These are phyloP conservation scores for Eulemur macaco DNA, from an alignment of 2,113 vertebrate genomes.

Conservation along the genomic window DNA sequence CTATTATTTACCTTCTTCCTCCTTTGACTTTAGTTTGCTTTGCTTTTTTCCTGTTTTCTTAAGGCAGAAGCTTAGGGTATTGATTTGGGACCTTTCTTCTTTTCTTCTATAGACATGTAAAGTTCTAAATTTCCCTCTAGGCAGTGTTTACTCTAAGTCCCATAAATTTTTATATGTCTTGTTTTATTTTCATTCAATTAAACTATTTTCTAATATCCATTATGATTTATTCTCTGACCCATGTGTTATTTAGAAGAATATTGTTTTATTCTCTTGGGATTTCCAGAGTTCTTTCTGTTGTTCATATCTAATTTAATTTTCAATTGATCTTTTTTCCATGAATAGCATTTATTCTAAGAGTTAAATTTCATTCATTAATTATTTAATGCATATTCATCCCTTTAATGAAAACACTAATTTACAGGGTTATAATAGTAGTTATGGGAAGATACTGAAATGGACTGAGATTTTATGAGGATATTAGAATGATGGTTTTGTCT, in stretches of 20 bases:
- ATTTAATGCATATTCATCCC: neutral
- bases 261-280: neutral
- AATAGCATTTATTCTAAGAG: constrained; percentile 11
- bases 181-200: neutral
- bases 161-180: neutral
- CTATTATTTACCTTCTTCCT: neutral
- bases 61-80: neutral
- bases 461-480: neutral
- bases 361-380: constrained; percentile 44
- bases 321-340: neutral
- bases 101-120: neutral
- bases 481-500: constrained; percentile 17
- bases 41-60: neutral
- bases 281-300: constrained; percentile 5
- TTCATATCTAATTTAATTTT: constrained; percentile 36
- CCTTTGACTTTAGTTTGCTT: neutral
- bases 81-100: neutral
- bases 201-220: constrained; percentile 18
- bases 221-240: neutral
- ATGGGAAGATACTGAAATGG: neutral
- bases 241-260: constrained; percentile 1
- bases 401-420: constrained; percentile 25
- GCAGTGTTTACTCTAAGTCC: neutral
- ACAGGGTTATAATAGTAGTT: neutral
- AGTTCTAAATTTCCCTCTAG: neutral